Base-by-base conservation (phyloP, 2,797 vertebrate genomes). In the Spinus pinus region DNA sequence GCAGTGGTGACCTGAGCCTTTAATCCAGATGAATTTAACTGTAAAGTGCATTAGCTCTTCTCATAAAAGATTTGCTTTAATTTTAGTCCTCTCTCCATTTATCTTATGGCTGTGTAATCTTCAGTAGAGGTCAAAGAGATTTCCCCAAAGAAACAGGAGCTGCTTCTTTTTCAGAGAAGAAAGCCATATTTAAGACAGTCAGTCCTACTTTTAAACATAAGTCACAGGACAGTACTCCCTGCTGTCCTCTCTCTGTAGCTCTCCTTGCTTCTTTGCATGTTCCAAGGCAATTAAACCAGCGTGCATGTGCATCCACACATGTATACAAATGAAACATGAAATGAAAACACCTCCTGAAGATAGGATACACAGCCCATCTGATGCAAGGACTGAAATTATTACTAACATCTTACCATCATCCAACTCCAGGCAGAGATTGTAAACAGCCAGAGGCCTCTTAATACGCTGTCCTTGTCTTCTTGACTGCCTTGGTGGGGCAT, bases 371-470 rank as follows among this genome's bases (percentile, higher is more conserved):
- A 83, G 49, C 65, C 33, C 77, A 81, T 85, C 74, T 61, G 80
- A 84, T 90, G 23, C 61, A 79, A 86, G 95, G 78, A 50, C 67
- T 51, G 77, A 81, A 90, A 86, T 92, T n/a, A 71, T 12, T 90
- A 77, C 60, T 60, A 96, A 93, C 80, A 79, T 95, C 98, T 98
- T 98, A 99, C 99, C 99, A 93, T 98, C 98, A 97, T 99, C 98
- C 90, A 99, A 97, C 96, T 99, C 98, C 81, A 99, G 97, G 92
- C 97, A 98, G 50, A 98, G 97, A 97, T 99, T 99, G 98, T 99
- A 99, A 87, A 99, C 99, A 80, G 99, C 99, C 96, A 99, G 95
- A 6, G 99, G 99, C 83, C 99, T 98, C 97, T 97, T 99, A 88
- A 98, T 98, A 90, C 99, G 98, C 91, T 98, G 98, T 65, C 98